A percentile compares a stretch with the other conserved stretches of the same genome.
Conservation (phyloP, 2,113 vertebrate species). For the Muntiacus muntjak region DNA sequence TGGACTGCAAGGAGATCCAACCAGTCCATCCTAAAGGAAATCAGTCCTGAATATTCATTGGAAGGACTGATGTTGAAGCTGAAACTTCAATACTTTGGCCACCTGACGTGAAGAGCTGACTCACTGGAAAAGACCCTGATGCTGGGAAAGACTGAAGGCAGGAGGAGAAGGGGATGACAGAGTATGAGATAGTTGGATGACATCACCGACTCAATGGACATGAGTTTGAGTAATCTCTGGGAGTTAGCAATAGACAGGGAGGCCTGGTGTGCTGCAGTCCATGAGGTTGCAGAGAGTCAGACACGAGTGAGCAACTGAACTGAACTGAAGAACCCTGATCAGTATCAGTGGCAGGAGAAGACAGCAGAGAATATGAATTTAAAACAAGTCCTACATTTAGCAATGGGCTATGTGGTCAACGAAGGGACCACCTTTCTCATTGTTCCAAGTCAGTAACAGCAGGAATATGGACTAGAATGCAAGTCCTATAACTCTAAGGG, state of each 20-base stretch:
- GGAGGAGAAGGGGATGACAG: background rate
- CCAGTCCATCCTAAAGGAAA: background rate
- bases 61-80: background rate
- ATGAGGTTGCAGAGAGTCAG: background rate
- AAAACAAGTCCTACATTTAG: background rate
- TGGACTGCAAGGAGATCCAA: background rate
- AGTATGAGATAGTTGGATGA: background rate
- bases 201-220: background rate
- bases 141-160: background rate
- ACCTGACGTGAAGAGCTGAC: background rate
- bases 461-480: background rate
- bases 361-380: background rate
- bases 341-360: background rate
- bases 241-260: background rate
- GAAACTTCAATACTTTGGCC: background rate
- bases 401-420: background rate
- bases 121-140: background rate
- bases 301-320: background rate
- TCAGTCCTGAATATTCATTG: background rate
- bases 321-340: background rate
- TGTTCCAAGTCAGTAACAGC: background rate
- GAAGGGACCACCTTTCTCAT: background rate
- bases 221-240: background rate
- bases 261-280: background rate
- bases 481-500: background rate